Conservation (phyloP, 2,113 vertebrate genomes). For the Rhinogobius similis region DNA sequence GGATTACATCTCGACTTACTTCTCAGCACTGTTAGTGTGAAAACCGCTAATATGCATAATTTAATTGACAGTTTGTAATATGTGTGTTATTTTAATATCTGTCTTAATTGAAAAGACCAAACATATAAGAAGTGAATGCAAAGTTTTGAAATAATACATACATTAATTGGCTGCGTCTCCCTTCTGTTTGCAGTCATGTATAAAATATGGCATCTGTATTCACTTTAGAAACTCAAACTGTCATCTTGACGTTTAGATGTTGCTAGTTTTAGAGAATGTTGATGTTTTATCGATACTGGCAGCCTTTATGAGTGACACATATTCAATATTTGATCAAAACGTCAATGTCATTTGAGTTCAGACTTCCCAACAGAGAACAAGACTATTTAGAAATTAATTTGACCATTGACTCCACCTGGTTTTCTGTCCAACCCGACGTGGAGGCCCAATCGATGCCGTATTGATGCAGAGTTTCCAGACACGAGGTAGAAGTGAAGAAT, state of each 20-base stretch:
- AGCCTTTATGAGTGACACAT: background rate
- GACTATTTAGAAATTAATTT: slow-evolving; percentile 5
- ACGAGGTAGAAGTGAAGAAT: background rate
- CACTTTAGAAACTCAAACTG: too few relatives aligned
- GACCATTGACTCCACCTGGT: background rate
- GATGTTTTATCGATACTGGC: background rate
- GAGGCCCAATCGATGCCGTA: background rate
- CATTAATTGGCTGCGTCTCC: too few relatives aligned
- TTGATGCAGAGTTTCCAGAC: background rate
- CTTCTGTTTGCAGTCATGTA: too few relatives aligned
- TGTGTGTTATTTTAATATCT: too few relatives aligned
- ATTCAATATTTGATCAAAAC: background rate
- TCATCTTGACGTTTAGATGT: background rate
- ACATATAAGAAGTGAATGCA: too few relatives aligned
- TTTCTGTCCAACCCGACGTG: background rate
- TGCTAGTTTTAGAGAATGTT: background rate
- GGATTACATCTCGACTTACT: too few relatives aligned
- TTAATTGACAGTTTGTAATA: too few relatives aligned
- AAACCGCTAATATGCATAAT: too few relatives aligned
- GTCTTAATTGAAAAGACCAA: too few relatives aligned
- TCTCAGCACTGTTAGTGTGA: too few relatives aligned
- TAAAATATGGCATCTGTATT: too few relatives aligned
- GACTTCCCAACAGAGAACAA: background rate
- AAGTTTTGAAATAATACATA: too few relatives aligned
- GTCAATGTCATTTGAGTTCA: background rate